phyloP scores from a whole-genome alignment of 2,797 vertebrate species.

The Tangara arthus region DNA sequence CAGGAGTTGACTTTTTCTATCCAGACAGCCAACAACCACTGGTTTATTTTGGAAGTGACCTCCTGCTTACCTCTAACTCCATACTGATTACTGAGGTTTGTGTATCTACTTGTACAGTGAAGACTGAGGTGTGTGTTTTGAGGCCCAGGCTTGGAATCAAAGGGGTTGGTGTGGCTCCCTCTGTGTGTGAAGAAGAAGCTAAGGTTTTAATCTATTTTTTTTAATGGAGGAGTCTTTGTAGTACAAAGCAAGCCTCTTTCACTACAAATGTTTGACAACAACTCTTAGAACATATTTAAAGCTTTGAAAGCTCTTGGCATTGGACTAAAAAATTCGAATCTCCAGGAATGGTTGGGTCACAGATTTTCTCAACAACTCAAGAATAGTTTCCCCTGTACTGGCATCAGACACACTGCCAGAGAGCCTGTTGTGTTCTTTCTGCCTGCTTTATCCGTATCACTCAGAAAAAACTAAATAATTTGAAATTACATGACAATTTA shows the following conservation, averaged over 20 bases:
- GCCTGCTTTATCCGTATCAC: not conserved
- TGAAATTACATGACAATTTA: not conserved
- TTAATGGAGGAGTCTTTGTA: accelerated
- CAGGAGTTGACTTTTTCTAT: not conserved
- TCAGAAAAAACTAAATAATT: not conserved
- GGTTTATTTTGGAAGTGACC: not conserved
- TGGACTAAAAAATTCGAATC: not conserved
- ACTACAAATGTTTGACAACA: not conserved
- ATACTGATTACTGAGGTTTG: not conserved
- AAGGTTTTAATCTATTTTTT: not conserved
- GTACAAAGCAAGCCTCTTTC: not conserved
- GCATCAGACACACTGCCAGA: not conserved
- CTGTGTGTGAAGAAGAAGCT: not conserved
- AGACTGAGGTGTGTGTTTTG: not conserved
- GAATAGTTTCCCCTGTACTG: not conserved
- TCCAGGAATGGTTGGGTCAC: not conserved
- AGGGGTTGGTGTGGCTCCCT: not conserved
- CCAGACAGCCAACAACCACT: not conserved
- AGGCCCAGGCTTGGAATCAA: not conserved
- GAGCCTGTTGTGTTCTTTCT: not conserved
- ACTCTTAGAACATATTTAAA: not conserved
- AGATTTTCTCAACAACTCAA: not conserved
- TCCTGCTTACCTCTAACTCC: not conserved
- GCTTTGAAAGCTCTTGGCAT: not conserved
- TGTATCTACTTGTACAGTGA: not conserved